Percentiles rank a stretch among this genome's conserved stretches.
These are phyloP conservation scores for Rhinolophus sinicus DNA, from an alignment of 2,113 vertebrate species.

Conservation along the genomic window DNA sequence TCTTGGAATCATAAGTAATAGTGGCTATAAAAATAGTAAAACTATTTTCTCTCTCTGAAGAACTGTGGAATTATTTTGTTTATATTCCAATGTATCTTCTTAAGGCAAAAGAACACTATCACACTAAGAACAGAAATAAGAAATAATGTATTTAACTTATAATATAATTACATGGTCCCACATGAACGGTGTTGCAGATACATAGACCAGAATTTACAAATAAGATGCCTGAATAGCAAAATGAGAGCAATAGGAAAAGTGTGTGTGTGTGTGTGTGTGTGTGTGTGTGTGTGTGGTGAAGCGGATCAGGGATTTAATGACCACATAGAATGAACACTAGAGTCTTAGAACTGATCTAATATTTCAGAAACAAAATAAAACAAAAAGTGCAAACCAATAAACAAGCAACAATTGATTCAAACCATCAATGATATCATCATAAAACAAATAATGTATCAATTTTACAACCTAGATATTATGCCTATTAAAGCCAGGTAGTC, in stretches of 20 bases:
- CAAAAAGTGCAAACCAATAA: background rate
- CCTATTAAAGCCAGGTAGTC: background rate
- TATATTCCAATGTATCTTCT: background rate
- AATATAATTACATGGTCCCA: background rate
- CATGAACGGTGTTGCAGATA: background rate
- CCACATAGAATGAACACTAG: background rate
- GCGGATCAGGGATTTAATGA: background rate
- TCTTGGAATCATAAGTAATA: background rate
- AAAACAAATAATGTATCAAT: constrained; percentile 1
- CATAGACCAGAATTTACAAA: background rate
- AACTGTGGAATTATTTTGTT: background rate
- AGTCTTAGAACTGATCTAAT: background rate
- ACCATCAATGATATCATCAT: background rate
- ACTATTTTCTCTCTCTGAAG: background rate
- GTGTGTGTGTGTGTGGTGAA: too few species aligned
- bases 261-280: background rate
- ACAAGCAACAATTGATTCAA: background rate
- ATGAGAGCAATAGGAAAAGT: background rate
- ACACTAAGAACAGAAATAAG: background rate
- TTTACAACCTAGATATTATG: background rate
- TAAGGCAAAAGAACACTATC: background rate
- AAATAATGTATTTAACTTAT: background rate
- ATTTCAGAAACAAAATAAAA: constrained; percentile 37
- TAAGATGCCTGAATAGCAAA: background rate
- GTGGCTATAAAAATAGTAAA: background rate